phyloP scores from a whole-genome alignment of 92 coral and sea anemone genomes.

The Epizoanthus ramosus region DNA sequence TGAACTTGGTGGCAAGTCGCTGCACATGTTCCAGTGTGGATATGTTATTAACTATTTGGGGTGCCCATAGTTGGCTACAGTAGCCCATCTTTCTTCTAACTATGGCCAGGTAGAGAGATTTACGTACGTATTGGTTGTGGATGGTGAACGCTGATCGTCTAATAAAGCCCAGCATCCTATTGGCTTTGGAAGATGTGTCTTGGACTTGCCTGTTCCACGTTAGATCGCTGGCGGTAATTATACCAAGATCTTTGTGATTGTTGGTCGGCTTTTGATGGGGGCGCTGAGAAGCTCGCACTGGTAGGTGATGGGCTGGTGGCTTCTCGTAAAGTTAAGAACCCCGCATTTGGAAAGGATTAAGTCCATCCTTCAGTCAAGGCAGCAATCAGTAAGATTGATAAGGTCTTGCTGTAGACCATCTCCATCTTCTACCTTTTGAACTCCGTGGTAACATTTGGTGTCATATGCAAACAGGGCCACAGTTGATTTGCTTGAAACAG shows the following conservation, averaged over 20 bases:
- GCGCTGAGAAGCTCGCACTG: neutral
- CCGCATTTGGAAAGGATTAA: no score
- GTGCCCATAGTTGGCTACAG: conserved; percentile 35
- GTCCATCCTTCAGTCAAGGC: no score
- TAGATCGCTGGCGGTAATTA: conserved; percentile 10
- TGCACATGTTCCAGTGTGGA: conserved; percentile 21
- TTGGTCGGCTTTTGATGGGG: neutral
- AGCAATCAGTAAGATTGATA: no score
- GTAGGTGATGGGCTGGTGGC: conserved; percentile 1
- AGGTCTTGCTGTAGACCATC: neutral
- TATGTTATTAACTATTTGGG: conserved; percentile 29
- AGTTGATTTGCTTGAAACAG: conserved; percentile 5
- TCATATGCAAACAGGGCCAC: conserved; percentile 26
- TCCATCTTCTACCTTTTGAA: neutral
- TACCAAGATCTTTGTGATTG: neutral
- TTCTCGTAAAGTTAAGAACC: neutral
- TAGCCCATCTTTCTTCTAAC: conserved; percentile 21
- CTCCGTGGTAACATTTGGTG: conserved; percentile 22
- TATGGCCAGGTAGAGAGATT: conserved; percentile 1
- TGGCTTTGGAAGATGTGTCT: conserved; percentile 29
- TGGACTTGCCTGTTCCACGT: conserved; percentile 39
- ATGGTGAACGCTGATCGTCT: conserved; percentile 6
- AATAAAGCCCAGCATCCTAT: no score
- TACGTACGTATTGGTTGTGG: conserved; percentile 3
- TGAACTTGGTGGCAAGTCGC: conserved; percentile 35